Evolutionary conservation across 2,888 invertebrate genomes (phyloP).

Genomic region (Stratiomys singularior): DNA sequence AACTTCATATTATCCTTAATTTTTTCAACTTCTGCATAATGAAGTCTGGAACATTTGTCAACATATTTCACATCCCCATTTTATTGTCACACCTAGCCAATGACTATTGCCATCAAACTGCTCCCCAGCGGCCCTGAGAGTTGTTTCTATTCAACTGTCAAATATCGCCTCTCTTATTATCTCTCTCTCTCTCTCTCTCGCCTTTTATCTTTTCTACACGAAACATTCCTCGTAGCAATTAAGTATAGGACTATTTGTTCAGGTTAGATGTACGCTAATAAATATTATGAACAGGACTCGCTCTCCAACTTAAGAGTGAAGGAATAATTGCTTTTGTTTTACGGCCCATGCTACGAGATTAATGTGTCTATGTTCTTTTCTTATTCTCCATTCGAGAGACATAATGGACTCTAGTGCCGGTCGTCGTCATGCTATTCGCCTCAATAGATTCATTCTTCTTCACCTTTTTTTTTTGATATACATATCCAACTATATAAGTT

Average conservation of each 20-base stretch:
- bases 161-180: no score
- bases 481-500: not conserved
- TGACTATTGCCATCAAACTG: not conserved
- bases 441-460: not conserved
- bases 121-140: no score
- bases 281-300: conserved; percentile 49
- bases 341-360: conserved; percentile 58
- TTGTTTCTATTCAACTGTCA: no score
- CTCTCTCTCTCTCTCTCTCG: no score
- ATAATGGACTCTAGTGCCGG: conserved; percentile 5
- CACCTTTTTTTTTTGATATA: not conserved
- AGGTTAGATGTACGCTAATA: conserved; percentile 51
- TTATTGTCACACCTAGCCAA: conserved; percentile 41
- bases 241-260: conserved; percentile 49
- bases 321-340: conserved; percentile 59
- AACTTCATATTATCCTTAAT: no score
- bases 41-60: conserved; percentile 7
- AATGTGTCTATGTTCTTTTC: conserved; percentile 54
- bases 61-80: conserved; percentile 14
- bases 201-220: not conserved
- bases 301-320: not conserved
- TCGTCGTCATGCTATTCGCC: not conserved
- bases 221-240: conserved; percentile 33
- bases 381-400: not conserved
- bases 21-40: not conserved